phyloP scores from a whole-genome alignment of 2,888 invertebrate genomes.

The Allacma fusca region DNA sequence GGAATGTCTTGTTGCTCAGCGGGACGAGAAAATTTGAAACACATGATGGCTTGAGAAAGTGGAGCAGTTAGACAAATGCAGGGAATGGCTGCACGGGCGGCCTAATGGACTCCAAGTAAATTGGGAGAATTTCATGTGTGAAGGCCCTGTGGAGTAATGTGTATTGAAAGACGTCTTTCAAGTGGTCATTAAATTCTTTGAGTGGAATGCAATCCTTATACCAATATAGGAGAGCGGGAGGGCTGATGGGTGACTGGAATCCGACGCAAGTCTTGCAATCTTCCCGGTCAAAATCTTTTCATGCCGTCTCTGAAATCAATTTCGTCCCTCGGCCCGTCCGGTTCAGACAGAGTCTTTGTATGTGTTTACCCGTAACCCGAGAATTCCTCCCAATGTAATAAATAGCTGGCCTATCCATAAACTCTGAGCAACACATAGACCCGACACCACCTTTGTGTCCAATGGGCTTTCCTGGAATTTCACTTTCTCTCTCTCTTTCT shows the following conservation, averaged over 20 bases:
- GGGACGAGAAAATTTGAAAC: background rate
- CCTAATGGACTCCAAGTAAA: constrained; percentile 11
- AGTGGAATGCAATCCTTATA: constrained; percentile 20
- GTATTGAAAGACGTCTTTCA: constrained; percentile 31
- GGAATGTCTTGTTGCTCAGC: too few relatives aligned
- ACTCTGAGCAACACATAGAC: too few relatives aligned
- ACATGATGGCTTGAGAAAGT: background rate
- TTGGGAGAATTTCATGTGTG: constrained; percentile 16
- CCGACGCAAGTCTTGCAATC: background rate
- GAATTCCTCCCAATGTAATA: too few relatives aligned
- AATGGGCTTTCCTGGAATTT: too few relatives aligned
- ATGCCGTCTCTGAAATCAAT: background rate
- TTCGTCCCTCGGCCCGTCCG: background rate
- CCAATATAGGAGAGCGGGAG: background rate
- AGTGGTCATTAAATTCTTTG: constrained; percentile 29
- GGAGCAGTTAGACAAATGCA: background rate
- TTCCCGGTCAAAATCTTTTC: constrained; percentile 21
- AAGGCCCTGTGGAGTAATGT: background rate
- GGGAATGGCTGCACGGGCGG: background rate
- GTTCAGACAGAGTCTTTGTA: too few relatives aligned
- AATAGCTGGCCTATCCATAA: too few relatives aligned
- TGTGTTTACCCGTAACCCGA: too few relatives aligned
- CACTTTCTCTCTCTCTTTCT: background rate
- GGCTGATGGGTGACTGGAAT: constrained; percentile 6
- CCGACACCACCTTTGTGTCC: too few relatives aligned